These are phyloP conservation scores for Drosophila anomalipes DNA, from an alignment of 2,888 invertebrate genomes.

Conservation along the genomic window DNA sequence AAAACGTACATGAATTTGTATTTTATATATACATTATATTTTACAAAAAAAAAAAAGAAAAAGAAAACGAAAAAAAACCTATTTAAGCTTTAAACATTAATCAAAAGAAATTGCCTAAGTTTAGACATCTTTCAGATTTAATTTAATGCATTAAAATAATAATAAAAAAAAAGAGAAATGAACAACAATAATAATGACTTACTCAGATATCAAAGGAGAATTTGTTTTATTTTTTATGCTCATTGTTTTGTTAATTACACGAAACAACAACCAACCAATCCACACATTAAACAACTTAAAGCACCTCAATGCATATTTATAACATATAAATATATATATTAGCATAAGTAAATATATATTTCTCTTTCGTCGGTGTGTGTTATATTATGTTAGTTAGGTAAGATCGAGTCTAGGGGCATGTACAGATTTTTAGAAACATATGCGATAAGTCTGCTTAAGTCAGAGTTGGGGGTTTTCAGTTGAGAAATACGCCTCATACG, in stretches of 20 bases:
- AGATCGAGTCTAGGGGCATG: conserved; percentile 45
- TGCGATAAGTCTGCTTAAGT: conserved; percentile 53
- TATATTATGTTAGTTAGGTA: conserved; percentile 42
- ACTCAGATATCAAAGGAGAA: conserved; percentile 45
- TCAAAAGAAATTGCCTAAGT: conserved; percentile 57
- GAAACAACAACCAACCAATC: conserved; percentile 2
- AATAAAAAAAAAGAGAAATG: conserved; percentile 20
- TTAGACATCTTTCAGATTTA: conserved; percentile 56
- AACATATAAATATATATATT: conserved; percentile 16
- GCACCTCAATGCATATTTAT: conserved; percentile 17
- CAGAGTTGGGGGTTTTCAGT: conserved; percentile 30
- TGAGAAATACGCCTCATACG: conserved; percentile 10
- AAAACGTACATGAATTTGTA: conserved; percentile 49
- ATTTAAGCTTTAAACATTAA: conserved; percentile 75
- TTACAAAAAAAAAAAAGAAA: conserved; percentile 46
- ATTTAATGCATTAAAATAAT: conserved; percentile 43
- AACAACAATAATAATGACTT: conserved; percentile 34
- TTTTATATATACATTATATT: conserved; percentile 55
- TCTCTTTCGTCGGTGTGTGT: conserved; percentile 47
- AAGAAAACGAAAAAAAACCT: conserved; percentile 36
- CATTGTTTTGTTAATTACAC: conserved; percentile 8
- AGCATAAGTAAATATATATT: conserved; percentile 19
- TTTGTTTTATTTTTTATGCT: conserved; percentile 38
- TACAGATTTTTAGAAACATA: conserved; percentile 61
- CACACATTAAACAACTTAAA: conserved; percentile 5